These are phyloP conservation scores for Himalopsyche phryganea DNA, from an alignment of 1,140 invertebrate species.

Conservation along the genomic window DNA sequence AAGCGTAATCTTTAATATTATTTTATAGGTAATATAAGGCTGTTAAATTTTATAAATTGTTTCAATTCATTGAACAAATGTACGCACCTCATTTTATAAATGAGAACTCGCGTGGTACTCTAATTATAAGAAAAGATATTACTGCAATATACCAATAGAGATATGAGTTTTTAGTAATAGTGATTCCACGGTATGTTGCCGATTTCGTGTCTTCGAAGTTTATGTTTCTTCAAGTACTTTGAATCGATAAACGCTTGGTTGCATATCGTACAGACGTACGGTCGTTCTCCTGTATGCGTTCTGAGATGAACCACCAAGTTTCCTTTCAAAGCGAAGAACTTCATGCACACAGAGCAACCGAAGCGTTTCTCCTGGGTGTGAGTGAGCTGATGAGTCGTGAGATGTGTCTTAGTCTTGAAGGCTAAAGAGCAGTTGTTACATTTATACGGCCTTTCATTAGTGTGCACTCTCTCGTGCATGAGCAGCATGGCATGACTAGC, in stretches of 20 bases:
- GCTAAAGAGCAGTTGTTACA: conserved; percentile 53
- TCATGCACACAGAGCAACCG: conserved; percentile 54
- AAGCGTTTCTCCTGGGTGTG: conserved; percentile 54
- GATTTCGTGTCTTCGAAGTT: conserved; percentile 48
- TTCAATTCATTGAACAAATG: no score
- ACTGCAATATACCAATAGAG: no score
- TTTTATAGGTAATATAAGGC: no score
- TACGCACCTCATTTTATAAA: no score
- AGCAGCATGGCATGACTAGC: conserved; percentile 54
- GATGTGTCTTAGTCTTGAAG: conserved; percentile 56
- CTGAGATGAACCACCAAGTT: conserved; percentile 50
- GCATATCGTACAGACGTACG: conserved; percentile 63
- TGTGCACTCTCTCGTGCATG: conserved; percentile 57
- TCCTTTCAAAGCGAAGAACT: conserved; percentile 50
- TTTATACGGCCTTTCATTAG: conserved; percentile 53
- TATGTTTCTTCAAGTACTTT: conserved; percentile 53
- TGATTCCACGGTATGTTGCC: conserved; percentile 47
- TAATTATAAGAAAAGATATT: no score
- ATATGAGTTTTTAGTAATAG: conserved; percentile 16
- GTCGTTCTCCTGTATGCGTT: conserved; percentile 58
- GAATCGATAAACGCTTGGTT: conserved; percentile 54
- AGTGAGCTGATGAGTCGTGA: conserved; percentile 53
- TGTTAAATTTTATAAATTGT: no score
- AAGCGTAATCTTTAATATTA: no score
- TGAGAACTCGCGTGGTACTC: no score